Evolutionary conservation across 2,113 vertebrate genomes (phyloP).

Genomic region (Sapayoa aenigma): DNA sequence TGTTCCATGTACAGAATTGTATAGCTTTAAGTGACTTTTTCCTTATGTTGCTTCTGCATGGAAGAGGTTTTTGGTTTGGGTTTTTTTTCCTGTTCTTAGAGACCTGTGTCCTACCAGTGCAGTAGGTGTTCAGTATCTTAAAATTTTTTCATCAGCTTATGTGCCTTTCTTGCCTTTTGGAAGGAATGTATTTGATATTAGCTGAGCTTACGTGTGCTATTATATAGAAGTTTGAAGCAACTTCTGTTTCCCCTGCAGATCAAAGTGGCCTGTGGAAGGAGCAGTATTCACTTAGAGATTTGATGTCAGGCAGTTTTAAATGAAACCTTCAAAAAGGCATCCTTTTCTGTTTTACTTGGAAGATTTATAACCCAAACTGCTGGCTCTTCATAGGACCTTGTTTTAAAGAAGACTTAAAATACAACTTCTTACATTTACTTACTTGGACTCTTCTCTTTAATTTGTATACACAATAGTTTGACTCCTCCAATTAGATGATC

Average conservation of each 20-base stretch:
- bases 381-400: background rate
- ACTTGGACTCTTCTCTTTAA: background rate
- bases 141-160: background rate
- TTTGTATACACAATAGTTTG: background rate
- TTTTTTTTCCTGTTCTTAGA: background rate
- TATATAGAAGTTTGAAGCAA: background rate
- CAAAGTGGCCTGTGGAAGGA: background rate
- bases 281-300: background rate
- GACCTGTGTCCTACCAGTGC: background rate
- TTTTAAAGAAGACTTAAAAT: background rate
- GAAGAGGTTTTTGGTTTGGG: background rate
- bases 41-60: background rate
- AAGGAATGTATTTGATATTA: background rate
- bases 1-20: background rate
- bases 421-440: background rate
- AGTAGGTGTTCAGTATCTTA: background rate
- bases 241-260: background rate
- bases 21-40: background rate
- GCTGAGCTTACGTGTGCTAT: background rate
- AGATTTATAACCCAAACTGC: background rate
- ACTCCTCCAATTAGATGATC: accelerated
- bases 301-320: background rate
- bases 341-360: background rate
- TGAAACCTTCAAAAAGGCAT: background rate
- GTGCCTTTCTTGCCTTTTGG: background rate